These are phyloP conservation scores for Cuniculus paca DNA, from an alignment of 2,797 vertebrate species.

Conservation along the genomic window DNA sequence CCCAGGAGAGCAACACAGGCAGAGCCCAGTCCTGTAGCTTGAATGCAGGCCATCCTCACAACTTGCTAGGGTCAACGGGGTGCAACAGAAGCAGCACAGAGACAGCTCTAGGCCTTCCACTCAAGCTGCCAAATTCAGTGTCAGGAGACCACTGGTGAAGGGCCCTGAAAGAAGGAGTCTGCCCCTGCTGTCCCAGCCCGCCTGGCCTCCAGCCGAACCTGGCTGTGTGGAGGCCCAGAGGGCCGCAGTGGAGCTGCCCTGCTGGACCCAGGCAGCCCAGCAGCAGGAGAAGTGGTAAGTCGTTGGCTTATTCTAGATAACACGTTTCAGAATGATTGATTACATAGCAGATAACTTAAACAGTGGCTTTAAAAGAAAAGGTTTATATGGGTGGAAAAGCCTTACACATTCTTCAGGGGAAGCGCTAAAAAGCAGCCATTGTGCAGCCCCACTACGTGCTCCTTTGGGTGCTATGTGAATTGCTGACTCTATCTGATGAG, in stretches of 20 bases:
- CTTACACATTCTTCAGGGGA: background rate
- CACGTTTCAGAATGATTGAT: background rate
- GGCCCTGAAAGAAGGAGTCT: background rate
- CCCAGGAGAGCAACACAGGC: background rate
- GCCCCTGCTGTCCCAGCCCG: too few relatives aligned
- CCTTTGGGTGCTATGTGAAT: background rate
- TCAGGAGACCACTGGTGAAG: background rate
- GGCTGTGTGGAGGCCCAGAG: accelerated
- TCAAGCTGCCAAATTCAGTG: background rate
- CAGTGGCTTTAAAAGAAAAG: background rate
- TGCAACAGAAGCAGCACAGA: background rate
- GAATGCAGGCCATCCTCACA: background rate
- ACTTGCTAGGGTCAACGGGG: background rate
- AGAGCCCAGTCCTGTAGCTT: accelerated
- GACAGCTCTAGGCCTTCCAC: too few relatives aligned
- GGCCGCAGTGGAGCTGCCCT: too few relatives aligned
- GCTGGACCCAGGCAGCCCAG: background rate
- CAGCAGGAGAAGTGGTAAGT: background rate
- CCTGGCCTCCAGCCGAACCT: background rate
- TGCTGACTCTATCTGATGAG: background rate
- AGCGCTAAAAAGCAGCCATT: background rate
- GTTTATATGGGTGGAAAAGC: background rate
- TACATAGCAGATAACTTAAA: background rate
- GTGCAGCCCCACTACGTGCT: background rate
- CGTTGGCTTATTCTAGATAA: background rate